phyloP scores from a whole-genome alignment of 1,140 invertebrate species.

The Liolophura sinensis region DNA sequence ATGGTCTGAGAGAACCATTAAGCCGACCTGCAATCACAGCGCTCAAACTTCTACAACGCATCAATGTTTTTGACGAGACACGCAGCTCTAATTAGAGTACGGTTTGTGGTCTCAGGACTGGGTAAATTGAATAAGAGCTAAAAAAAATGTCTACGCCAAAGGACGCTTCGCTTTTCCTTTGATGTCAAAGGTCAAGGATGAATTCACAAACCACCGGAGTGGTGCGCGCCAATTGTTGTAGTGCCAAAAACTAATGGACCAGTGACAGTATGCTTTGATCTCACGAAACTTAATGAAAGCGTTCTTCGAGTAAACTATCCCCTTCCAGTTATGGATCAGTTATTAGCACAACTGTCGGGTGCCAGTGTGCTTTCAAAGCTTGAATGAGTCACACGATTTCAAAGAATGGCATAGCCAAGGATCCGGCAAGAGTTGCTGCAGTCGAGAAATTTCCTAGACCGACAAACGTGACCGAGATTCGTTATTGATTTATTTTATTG shows the following conservation, averaged over 20 bases:
- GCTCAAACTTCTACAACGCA: no score
- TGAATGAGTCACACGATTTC: constrained; percentile 29
- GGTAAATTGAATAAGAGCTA: no score
- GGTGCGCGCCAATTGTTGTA: constrained; percentile 16
- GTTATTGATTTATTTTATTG: no score
- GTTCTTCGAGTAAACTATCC: constrained; percentile 12
- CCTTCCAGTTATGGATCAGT: constrained; percentile 9
- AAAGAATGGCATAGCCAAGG: constrained; percentile 17
- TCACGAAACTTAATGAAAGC: constrained; percentile 10
- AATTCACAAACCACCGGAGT: constrained; percentile 35
- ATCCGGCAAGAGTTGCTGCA: constrained; percentile 29
- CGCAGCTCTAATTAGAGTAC: no score
- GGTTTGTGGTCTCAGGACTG: no score
- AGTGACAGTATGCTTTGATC: constrained; percentile 15
- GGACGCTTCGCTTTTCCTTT: constrained; percentile 1
- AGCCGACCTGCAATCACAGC: no score
- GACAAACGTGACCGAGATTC: constrained; percentile 21
- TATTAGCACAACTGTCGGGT: constrained; percentile 3
- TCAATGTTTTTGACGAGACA: no score
- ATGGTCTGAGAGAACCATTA: no score
- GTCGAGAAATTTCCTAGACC: constrained; percentile 32
- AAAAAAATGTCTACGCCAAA: not conserved
- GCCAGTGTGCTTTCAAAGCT: constrained; percentile 17
- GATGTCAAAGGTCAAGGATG: constrained; percentile 16
- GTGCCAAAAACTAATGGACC: constrained; percentile 15